Evolutionary conservation across 2,113 vertebrate genomes (phyloP), one percentile per base, ranked within the genome.

Genomic region (Irena cyanogastra): DNA sequence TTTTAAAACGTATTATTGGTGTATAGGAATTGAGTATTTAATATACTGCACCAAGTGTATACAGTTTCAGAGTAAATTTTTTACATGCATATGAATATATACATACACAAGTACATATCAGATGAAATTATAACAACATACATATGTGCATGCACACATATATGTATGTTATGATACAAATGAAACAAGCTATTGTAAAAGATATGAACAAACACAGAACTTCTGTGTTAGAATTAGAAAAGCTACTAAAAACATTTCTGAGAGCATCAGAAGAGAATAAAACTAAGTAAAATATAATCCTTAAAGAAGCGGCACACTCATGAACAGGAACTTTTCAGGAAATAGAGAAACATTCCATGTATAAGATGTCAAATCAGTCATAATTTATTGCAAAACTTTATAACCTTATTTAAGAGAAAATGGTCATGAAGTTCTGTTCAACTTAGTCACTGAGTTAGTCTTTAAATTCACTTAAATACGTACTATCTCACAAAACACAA

Each of bases 131-230:
- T 26, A 93, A 56, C 18, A 86, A 47, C 16, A 64, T 28, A n/a
- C 12, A 19, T 17, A 30, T 3, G 0, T 39, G 19, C 52, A 52
- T 2, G 0, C 21, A 33, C 23, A 33, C 31, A 11, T 11, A 15
- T 12, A 41, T 2, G 0, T 10, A 37, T 35, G 16, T 30, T 28
- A 71, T 13, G 10, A 87, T 15, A 63, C 6, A 87, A 86, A 63
- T 47, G 7, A 75, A 90, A 75, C 13, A 83, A 65, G 16, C 8
- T 59, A 64, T 9, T 66, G 16, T 10, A 65, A 87, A 90, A 83
- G 24, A 33, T 16, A 65, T 2, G 7, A 80, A 65, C 15, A 82
- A 53, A 87, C 37, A 31, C 23, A 79, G 24, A 78, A 63, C 39
- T 88, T 64, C 44, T 83, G 66, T 37, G 66, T 64, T 68, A 52